Percentiles rank a stretch among this genome's conserved stretches.
Evolutionary conservation across 2,113 vertebrate genomes (phyloP).

Genomic region (Fulica atra): DNA sequence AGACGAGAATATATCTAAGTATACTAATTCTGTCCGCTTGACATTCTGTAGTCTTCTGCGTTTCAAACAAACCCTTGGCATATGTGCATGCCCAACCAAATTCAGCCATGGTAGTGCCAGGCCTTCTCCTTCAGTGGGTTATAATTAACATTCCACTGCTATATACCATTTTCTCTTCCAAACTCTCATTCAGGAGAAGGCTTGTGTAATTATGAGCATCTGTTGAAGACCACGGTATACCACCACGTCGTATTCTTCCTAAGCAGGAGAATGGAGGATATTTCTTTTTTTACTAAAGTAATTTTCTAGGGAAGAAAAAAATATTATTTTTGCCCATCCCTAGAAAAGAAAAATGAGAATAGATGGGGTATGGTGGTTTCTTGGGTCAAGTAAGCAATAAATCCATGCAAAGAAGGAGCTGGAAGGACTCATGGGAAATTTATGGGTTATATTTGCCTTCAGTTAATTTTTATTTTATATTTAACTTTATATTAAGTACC

Average conservation of each 20-base stretch:
- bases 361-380: neutral
- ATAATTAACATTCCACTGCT: neutral
- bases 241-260: neutral
- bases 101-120: neutral
- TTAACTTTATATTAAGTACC: neutral
- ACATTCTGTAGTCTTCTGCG: neutral
- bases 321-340: neutral
- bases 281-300: neutral
- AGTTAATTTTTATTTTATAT: slow-evolving; percentile 15
- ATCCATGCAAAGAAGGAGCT: neutral
- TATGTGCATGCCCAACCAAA: neutral
- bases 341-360: neutral
- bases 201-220: neutral
- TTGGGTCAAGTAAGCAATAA: neutral
- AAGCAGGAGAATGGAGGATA: neutral
- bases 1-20: neutral
- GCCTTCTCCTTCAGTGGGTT: neutral
- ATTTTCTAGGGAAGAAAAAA: neutral
- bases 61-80: neutral
- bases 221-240: neutral
- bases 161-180: neutral
- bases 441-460: neutral
- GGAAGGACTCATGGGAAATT: neutral
- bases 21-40: neutral
- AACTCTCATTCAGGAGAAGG: neutral